phyloP scores from a whole-genome alignment of 2,888 invertebrate species.

The Dione juno region DNA sequence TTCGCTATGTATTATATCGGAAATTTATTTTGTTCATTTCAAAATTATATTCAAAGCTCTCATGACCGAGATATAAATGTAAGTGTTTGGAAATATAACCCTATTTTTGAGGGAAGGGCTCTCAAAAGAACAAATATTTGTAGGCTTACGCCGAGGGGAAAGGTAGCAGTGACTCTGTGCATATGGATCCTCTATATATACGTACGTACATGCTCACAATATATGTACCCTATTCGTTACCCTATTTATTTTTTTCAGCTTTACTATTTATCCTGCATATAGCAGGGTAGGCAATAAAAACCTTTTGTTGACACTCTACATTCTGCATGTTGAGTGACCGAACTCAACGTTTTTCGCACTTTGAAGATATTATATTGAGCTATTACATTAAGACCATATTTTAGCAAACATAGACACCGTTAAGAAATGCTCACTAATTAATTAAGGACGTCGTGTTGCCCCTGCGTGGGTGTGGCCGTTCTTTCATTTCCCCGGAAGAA shows the following conservation, averaged over 20 bases:
- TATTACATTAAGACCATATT: constrained; percentile 1
- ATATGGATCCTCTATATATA: neutral
- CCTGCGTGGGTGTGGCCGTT: constrained; percentile 69
- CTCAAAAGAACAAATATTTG: constrained; percentile 71
- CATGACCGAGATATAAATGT: constrained; percentile 16
- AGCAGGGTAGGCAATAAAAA: no score
- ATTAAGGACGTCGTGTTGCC: constrained; percentile 71
- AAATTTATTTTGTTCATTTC: neutral
- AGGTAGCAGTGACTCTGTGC: neutral
- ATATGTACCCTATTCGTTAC: neutral
- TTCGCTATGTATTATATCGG: neutral
- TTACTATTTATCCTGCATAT: no score
- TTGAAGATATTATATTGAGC: neutral
- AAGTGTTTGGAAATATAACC: constrained; percentile 48
- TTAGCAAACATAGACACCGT: constrained; percentile 59
- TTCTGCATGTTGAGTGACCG: no score
- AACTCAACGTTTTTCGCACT: neutral
- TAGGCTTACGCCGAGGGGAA: constrained; percentile 56
- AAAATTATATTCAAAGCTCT: constrained; percentile 7
- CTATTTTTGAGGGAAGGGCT: constrained; percentile 59
- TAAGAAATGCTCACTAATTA: constrained; percentile 73
- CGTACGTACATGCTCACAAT: neutral
- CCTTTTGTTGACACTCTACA: no score
- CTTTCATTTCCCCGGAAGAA: constrained; percentile 68
- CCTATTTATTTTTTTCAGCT: no score